phyloP scores from a whole-genome alignment of 2,888 invertebrate species.

The Salpingus planirostris region DNA sequence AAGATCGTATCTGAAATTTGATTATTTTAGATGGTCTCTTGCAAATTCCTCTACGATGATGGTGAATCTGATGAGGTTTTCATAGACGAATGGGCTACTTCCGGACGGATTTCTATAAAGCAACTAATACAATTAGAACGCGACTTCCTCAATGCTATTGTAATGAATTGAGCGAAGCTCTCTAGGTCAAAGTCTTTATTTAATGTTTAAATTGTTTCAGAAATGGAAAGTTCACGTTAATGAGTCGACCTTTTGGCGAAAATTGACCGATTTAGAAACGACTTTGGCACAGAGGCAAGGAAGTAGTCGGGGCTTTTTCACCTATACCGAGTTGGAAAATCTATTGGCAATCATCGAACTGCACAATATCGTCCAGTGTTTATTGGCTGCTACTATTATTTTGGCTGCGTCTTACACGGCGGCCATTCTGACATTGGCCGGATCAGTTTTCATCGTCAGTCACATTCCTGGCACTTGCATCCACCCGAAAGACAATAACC shows the following conservation, averaged over 20 bases:
- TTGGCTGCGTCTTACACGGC: conserved; percentile 54
- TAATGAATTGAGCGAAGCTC: conserved; percentile 43
- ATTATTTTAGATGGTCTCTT: conserved; percentile 77
- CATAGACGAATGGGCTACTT: conserved; percentile 87
- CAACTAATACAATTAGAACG: conserved; percentile 76
- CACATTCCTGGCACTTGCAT: conserved; percentile 45
- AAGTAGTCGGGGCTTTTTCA: conserved; percentile 66
- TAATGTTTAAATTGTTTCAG: conserved; percentile 39
- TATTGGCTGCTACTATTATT: conserved; percentile 48
- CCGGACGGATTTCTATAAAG: conserved; percentile 63
- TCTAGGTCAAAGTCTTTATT: conserved; percentile 1
- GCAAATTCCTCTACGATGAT: conserved; percentile 90
- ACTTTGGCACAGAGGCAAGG: conserved; percentile 68
- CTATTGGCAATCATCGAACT: conserved; percentile 44
- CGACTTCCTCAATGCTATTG: conserved; percentile 83
- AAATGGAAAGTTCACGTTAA: conserved; percentile 82
- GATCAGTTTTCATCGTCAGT: conserved; percentile 48
- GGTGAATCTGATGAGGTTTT: conserved; percentile 88
- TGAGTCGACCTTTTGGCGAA: conserved; percentile 64
- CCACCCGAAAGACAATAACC: too few relatives aligned
- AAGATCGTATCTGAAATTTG: too few relatives aligned
- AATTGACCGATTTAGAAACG: conserved; percentile 60
- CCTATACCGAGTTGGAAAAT: conserved; percentile 67
- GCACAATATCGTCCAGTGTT: conserved; percentile 43
- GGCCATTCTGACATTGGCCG: conserved; percentile 50